Evolutionary conservation across 64 coral and sea anemone genomes (phyloP), one percentile per base, ranked within the genome.

Genomic region (Montipora sp.): DNA sequence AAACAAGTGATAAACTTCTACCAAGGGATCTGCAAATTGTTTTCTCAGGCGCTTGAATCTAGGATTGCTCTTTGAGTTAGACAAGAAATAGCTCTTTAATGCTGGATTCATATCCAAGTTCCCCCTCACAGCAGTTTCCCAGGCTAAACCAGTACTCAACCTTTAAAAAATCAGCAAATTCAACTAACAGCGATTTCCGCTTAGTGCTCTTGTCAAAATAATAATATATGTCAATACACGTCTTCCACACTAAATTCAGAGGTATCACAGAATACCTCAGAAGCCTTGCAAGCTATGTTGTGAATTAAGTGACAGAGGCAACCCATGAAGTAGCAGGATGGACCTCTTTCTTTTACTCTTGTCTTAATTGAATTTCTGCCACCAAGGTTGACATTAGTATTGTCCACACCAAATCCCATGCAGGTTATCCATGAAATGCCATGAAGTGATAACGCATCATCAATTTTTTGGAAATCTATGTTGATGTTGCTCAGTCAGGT

Each of bases 241-340:
- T 75, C 73, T 44, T 78, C 87, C 75, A 78, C 4, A 23, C 55
- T 66, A 63, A 89, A 79, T 10, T 89, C 14, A 19, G 53, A 77
- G 48, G 48, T 23, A 88, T 83, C 49, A 27, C 8, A 83, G 75
- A 91, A 91, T 91, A 77, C 45, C 71, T 91, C 79, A 27, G 89
- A 91, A 19, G 89, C 89, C 53, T 67, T 90, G 75, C 75, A 90
- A 43, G 76, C 74, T 77, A 89, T 20, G 18, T 88, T 88, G 73
- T 89, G 75, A 65, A 78, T 78, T 89, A 78, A 89, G 55, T 83
- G 89, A 91, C 89, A 91, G 63, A 66, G 78, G 78, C 78, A 91
- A 53, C 78, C 89, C 67, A 91, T 83, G 66, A 91, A 67, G 66
- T 91, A 91, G 81, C 81, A 83, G 65, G 57, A 60, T 45, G 81